These are phyloP conservation scores for Gavia stellata DNA, from an alignment of 2,113 vertebrate species.

Conservation along the genomic window DNA sequence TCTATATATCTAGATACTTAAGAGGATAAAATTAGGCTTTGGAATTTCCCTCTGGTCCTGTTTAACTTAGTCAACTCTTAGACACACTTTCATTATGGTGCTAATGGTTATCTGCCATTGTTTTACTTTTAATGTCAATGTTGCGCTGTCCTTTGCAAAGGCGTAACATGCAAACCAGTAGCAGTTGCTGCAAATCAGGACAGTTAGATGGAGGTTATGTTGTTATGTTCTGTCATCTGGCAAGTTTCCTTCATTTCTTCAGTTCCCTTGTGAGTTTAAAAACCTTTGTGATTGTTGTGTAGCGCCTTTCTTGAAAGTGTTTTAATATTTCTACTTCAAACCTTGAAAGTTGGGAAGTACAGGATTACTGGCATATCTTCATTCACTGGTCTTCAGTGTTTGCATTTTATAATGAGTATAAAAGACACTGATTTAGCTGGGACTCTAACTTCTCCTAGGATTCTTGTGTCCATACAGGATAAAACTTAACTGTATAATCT, in stretches of 20 bases:
- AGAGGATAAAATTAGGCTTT: constrained; percentile 42
- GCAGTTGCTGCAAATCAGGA: background rate
- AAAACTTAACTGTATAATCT: background rate
- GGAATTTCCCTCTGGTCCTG: constrained; percentile 39
- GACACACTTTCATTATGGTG: background rate
- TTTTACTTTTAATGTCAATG: background rate
- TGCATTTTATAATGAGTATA: background rate
- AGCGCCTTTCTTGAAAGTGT: background rate
- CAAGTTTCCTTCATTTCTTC: background rate
- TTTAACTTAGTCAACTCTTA: background rate
- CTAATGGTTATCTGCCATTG: constrained; percentile 1
- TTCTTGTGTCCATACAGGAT: background rate
- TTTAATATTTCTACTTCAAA: background rate
- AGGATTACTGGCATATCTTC: background rate
- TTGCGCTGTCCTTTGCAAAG: background rate
- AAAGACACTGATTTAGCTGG: background rate
- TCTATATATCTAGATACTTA: constrained; percentile 33
- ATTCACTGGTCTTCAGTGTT: background rate
- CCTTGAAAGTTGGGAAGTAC: background rate
- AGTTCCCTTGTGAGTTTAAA: background rate
- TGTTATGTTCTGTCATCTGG: background rate
- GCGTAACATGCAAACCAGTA: background rate
- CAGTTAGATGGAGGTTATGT: background rate
- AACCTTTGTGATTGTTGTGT: background rate
- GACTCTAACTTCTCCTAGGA: background rate